Base-by-base conservation (phyloP, 2,888 invertebrate genomes). In the Tipula unca region DNA sequence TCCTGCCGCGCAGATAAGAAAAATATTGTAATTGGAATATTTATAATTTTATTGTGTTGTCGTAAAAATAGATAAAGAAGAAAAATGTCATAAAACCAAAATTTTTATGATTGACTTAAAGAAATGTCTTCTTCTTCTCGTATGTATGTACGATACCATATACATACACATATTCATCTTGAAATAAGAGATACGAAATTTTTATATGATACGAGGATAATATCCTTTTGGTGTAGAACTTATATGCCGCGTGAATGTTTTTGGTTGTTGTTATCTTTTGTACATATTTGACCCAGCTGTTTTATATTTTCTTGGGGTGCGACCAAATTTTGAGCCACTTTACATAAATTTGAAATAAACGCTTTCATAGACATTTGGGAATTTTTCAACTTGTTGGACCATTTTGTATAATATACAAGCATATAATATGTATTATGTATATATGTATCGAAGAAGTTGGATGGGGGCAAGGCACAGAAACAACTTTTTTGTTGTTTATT, bases 1-100 rank as follows among this genome's bases (percentile, higher is more conserved):
- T 69, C 69, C 20, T 10, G 8, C 3, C 69, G 25, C 25, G 25
- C 10, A 69, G 69, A 69, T 69, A 69, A 69, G 25, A 69, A 25
- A 69, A 25, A 69, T 69, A 69, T 69, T 69, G 69, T 69, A 69
- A 69, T 69, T 69, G 69, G 69, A 69, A 69, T 69, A 69, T 69
- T 69, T 69, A 69, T 69, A 69, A 69, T 69, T 69, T 69, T 69
- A 69, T 69, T 69, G 69, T 69, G 69, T 69, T 69, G 25, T 69
- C 69, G 25, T 69, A 69, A 25, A 69, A 69, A 25, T 69, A 25
- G 69, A 69, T 69, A 69, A 69, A n/a, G n/a, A 25, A 69, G 2
- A 25, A 69, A 69, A 69, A 25, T 69, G 69, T 69, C 69, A 69
- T 69, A 69, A 69, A 69, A 69, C 69, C 8, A 69, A 69, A 39